Conservation (phyloP, 2,797 vertebrate genomes). For the Microcaecilia unicolor region DNA sequence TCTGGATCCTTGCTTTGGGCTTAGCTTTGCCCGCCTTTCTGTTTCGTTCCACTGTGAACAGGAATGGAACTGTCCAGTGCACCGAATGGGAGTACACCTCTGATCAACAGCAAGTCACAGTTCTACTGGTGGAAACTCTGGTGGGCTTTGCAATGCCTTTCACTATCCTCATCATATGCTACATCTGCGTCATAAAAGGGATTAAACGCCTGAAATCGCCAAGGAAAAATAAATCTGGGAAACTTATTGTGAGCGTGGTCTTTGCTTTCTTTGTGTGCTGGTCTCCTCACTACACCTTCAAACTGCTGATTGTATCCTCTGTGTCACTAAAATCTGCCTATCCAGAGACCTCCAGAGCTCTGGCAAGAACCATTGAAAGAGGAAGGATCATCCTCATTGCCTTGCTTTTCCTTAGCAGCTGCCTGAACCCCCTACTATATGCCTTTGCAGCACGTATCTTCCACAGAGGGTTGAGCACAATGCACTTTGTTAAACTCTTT, state of each 20-base stretch:
- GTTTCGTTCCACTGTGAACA: slow-evolving; percentile 29
- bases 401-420: slow-evolving; percentile 61
- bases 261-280: neutral
- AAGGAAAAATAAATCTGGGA: slow-evolving; percentile 59
- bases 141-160: slow-evolving; percentile 58
- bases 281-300: slow-evolving; percentile 36
- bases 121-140: slow-evolving; percentile 55
- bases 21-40: slow-evolving; percentile 56
- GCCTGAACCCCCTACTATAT: slow-evolving; percentile 49
- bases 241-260: slow-evolving; percentile 1
- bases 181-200: slow-evolving; percentile 55
- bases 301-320: slow-evolving; percentile 44
- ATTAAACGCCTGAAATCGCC: slow-evolving; percentile 60
- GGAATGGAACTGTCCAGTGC: slow-evolving; percentile 32
- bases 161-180: slow-evolving; percentile 52
- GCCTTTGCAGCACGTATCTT: slow-evolving; percentile 46
- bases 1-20: slow-evolving; percentile 51
- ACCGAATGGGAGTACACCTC: slow-evolving; percentile 40
- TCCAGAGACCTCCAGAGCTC: neutral
- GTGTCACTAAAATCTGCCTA: slow-evolving; percentile 14
- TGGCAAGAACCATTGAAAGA: slow-evolving; percentile 8
- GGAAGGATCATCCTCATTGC: slow-evolving; percentile 45
- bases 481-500: slow-evolving; percentile 62
- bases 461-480: slow-evolving; percentile 32
- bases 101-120: slow-evolving; percentile 34